These are phyloP conservation scores for Pissodes strobi DNA, from an alignment of 1,140 invertebrate species.

Conservation along the genomic window DNA sequence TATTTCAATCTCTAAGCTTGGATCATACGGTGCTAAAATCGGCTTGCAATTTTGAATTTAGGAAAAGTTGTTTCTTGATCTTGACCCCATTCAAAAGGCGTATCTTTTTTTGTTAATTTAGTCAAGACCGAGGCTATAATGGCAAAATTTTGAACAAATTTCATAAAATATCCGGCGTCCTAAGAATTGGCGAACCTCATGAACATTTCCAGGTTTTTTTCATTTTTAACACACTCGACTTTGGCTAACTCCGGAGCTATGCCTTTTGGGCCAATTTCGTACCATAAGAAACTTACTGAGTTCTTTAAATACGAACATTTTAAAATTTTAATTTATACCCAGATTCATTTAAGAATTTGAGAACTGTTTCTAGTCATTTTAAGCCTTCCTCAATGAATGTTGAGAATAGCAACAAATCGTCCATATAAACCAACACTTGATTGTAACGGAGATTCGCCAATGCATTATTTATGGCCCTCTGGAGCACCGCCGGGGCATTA, in stretches of 20 bases:
- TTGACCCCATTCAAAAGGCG: conserved; percentile 36
- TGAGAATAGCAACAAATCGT: conserved; percentile 39
- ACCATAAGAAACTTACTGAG: conserved; percentile 45
- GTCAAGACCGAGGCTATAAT: conserved; percentile 47
- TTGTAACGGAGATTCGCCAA: conserved; percentile 33
- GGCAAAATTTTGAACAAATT: conserved; percentile 48
- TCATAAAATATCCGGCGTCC: conserved; percentile 46
- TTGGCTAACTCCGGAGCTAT: conserved; percentile 41
- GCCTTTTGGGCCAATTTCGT: conserved; percentile 32
- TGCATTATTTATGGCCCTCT: conserved; percentile 38
- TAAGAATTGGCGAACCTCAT: conserved; percentile 47
- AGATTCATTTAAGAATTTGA: conserved; percentile 3
- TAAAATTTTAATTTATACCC: conserved; percentile 28
- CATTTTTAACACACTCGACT: conserved; percentile 40
- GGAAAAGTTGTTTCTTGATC: conserved; percentile 38
- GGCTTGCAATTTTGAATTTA: no score
- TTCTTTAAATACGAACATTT: conserved; percentile 48
- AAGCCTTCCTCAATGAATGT: conserved; percentile 6
- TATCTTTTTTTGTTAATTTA: conserved; percentile 45
- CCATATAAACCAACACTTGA: conserved; percentile 40
- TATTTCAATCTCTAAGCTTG: conserved; percentile 38
- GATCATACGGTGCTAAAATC: conserved; percentile 50
- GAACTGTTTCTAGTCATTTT: not conserved
- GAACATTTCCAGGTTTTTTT: conserved; percentile 37
- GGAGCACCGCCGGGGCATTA: conserved; percentile 42